A percentile compares a stretch with the other conserved stretches of the same genome.
These are phyloP conservation scores for Ganaspis brasiliensis DNA, from an alignment of 2,888 invertebrate species.

Conservation along the genomic window DNA sequence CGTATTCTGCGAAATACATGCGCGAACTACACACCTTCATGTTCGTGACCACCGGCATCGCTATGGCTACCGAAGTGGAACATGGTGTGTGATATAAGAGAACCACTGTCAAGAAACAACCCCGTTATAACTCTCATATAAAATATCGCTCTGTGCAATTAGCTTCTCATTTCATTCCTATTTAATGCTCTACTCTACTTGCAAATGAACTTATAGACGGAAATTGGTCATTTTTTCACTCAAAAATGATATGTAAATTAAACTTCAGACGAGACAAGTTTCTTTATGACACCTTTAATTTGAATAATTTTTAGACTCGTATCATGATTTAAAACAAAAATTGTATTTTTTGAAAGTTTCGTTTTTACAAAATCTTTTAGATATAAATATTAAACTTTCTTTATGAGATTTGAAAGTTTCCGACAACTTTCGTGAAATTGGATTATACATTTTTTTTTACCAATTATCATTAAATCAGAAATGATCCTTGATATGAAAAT, in stretches of 20 bases:
- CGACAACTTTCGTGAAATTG: too few species aligned
- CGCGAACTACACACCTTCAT: constrained; percentile 55
- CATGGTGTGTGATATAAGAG: constrained; percentile 34
- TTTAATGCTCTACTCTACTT: constrained; percentile 14
- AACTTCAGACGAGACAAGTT: neutral
- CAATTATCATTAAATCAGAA: too few species aligned
- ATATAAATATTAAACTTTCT: too few species aligned
- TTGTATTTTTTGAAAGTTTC: too few species aligned
- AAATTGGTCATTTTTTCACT: neutral
- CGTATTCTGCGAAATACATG: constrained; percentile 51
- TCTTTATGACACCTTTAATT: too few species aligned
- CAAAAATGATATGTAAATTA: neutral
- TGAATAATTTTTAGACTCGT: too few species aligned
- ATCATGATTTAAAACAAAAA: too few species aligned
- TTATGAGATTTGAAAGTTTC: too few species aligned
- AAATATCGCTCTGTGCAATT: constrained; percentile 37
- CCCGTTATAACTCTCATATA: constrained; percentile 34
- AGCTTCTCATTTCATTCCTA: constrained; percentile 24
- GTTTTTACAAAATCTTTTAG: too few species aligned
- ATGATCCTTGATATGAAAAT: too few species aligned
- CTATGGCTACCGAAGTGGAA: constrained; percentile 43
- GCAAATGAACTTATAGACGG: constrained; percentile 7
- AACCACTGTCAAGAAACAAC: constrained; percentile 30
- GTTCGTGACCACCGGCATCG: constrained; percentile 53
- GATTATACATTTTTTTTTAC: too few species aligned